These are phyloP conservation scores for Saguinus midas DNA, from an alignment of 2,113 vertebrate species.

Conservation along the genomic window DNA sequence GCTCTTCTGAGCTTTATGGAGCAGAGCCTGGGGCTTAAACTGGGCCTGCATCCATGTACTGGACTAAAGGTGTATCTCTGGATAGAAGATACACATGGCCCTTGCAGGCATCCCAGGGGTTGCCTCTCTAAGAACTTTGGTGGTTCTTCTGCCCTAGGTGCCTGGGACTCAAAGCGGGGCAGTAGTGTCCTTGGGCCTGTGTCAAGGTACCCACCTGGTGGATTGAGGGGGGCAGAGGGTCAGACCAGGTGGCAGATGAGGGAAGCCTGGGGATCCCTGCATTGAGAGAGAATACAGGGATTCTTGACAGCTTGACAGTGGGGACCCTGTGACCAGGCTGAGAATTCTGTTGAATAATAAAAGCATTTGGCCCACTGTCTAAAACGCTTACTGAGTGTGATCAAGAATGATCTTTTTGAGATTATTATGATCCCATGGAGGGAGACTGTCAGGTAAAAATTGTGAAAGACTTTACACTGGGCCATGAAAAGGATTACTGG, in stretches of 20 bases:
- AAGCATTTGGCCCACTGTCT: background rate
- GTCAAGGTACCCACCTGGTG: background rate
- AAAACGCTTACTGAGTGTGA: background rate
- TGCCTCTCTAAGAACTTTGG: background rate
- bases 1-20: background rate
- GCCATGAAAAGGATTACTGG: background rate
- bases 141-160: background rate
- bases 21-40: background rate
- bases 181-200: too few relatives aligned
- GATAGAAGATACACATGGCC: accelerated
- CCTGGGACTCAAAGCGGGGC: background rate
- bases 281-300: background rate
- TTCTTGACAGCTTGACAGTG: background rate
- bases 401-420: background rate
- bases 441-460: background rate
- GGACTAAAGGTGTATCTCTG: too few relatives aligned
- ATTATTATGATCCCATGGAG: too few relatives aligned
- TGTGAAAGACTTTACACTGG: background rate
- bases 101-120: background rate
- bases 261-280: background rate
- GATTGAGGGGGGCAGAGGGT: background rate
- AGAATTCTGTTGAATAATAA: background rate
- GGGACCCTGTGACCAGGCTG: too few relatives aligned
- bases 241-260: background rate
- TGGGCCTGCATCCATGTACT: background rate